Base-by-base conservation (phyloP, 1,140 invertebrate genomes). In the Formica exsecta region DNA sequence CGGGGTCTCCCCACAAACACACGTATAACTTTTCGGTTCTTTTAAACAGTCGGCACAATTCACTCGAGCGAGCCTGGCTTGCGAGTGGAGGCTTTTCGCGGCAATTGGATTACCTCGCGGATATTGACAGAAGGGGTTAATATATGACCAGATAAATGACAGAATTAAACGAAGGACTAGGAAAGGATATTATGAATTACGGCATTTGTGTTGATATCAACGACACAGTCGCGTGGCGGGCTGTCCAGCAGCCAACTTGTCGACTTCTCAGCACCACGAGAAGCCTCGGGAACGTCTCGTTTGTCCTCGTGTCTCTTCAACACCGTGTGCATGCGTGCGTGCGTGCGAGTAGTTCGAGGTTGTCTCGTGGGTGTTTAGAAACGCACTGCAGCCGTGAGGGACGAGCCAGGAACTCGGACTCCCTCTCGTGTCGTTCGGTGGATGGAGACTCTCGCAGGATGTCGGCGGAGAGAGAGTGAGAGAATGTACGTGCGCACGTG, bases 381-480 rank as follows among this genome's bases (percentile, higher is more conserved):
- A 90, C 89, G 89, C 89, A 90, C 89, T 90, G 89, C 89, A 90
- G 86, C 89, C 88, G 89, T 84, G 75, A 90, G 88, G 89, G 76
- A 87, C 89, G 79, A 90, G 89, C 89, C 89, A 88, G 89, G 89
- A 90, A 90, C 89, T 90, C 86, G 89, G 61, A 90, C 89, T 90
- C 89, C 89, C 89, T 90, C 89, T 90, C 89, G 89, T 70, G 89
- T 86, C 89, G 88, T 86, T 74, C 81, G 88, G 75, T 79, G 89
- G 88, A 86, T 90, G 84, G 75, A 87, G 71, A 73, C 77, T 75
- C 75, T 87, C 89, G 86, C 88, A 90, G 89, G 89, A 90, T 86
- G 86, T 89, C 66, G 88, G 80, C 22, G 85, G 48, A 44, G 77
- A 65, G 66, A 65, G 68, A 68, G 61, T 32, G 48, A 36, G 48